Percentiles rank a stretch among this genome's conserved stretches.
These are phyloP conservation scores for Agrotis clavis DNA, from an alignment of 2,888 invertebrate species.

Conservation along the genomic window DNA sequence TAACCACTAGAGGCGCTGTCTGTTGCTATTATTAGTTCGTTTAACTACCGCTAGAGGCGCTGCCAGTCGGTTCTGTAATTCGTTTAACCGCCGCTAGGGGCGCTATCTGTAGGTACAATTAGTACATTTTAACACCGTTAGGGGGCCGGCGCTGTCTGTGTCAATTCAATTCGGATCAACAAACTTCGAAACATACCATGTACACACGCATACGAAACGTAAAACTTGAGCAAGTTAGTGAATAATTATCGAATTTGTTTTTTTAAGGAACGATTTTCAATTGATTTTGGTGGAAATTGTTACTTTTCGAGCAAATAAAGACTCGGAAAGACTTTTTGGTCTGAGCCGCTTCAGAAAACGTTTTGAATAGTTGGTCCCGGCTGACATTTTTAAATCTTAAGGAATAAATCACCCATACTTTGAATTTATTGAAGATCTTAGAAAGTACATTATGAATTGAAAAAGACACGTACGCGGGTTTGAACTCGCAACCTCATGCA, in stretches of 20 bases:
- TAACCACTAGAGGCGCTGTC: neutral
- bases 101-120: neutral
- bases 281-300: conserved; percentile 7
- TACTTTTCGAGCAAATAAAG: neutral
- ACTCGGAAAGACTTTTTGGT: neutral
- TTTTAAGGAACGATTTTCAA: conserved; percentile 58
- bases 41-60: neutral
- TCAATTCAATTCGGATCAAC: conserved; percentile 54
- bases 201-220: conserved; percentile 58
- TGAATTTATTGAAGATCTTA: too few species aligned
- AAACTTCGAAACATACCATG: conserved; percentile 43
- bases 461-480: too few species aligned
- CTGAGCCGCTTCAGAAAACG: neutral
- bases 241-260: conserved; percentile 24
- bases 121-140: neutral
- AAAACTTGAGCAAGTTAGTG: conserved; percentile 66
- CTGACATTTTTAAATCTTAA: neutral
- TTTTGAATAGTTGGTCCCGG: neutral
- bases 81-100: neutral
- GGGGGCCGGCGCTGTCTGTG: conserved; percentile 1
- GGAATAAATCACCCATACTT: too few species aligned
- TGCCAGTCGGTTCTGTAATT: neutral
- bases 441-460: too few species aligned
- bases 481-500: too few species aligned
- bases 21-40: neutral